Evolutionary conservation across 2,113 vertebrate genomes (phyloP).

Genomic region (Grallaria varia): DNA sequence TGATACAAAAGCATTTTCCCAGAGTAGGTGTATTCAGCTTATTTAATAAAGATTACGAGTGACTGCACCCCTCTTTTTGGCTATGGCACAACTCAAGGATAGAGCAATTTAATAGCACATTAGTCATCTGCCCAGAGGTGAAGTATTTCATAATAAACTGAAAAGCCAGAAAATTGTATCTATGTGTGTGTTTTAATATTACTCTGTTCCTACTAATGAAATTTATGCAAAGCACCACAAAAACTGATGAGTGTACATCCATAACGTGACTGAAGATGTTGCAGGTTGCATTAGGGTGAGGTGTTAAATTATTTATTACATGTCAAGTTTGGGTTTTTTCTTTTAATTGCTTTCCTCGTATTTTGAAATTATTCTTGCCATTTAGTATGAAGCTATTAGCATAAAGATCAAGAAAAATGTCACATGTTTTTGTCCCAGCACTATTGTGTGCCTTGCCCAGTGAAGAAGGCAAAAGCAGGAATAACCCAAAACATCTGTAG

Average conservation of each 20-base stretch:
- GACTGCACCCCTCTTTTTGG: conserved; percentile 62
- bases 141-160: conserved; percentile 65
- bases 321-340: background rate
- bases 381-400: background rate
- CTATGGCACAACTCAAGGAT: conserved; percentile 33
- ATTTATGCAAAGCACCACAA: conserved; percentile 42
- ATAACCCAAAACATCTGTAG: background rate
- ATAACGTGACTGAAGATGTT: background rate
- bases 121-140: conserved; percentile 69
- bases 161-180: conserved; percentile 37
- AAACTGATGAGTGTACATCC: background rate
- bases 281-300: background rate
- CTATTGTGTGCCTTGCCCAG: background rate
- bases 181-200: conserved; percentile 45
- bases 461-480: background rate
- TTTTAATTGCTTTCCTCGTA: background rate
- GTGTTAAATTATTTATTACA: conserved; percentile 30
- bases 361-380: background rate
- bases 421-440: background rate
- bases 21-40: conserved; percentile 52
- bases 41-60: conserved; percentile 58
- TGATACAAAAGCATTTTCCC: conserved; percentile 15
- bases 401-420: background rate
- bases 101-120: conserved; percentile 68
- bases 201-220: conserved; percentile 15